Evolutionary conservation across 2,113 vertebrate species (phyloP).

Genomic region (Ceyx cyanopectus): DNA sequence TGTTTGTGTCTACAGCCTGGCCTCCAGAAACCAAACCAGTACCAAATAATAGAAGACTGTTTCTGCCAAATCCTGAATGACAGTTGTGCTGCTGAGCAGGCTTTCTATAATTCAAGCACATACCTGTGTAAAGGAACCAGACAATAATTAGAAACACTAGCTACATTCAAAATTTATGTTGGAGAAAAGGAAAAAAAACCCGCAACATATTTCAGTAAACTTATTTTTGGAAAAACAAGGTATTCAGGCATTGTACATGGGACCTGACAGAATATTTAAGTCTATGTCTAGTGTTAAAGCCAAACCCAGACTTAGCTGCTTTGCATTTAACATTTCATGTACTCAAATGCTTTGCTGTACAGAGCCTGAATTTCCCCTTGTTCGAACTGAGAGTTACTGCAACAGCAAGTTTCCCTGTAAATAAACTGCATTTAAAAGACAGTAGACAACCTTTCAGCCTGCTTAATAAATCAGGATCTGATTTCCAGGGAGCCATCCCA

Average conservation of each 20-base stretch:
- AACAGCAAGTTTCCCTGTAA: neutral
- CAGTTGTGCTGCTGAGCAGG: neutral
- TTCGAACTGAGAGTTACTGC: neutral
- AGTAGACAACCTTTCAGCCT: neutral
- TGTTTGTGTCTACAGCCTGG: constrained; percentile 59
- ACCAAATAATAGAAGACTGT: constrained; percentile 39
- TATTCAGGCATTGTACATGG: neutral
- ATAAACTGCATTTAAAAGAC: neutral
- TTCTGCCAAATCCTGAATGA: constrained; percentile 61
- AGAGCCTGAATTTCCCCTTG: neutral
- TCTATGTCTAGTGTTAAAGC: neutral
- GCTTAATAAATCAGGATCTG: neutral
- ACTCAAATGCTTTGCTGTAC: neutral
- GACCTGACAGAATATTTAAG: neutral
- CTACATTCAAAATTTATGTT: constrained; percentile 4
- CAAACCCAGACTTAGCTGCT: neutral
- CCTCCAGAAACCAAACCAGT: constrained; percentile 44
- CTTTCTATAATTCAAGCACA: constrained; percentile 16
- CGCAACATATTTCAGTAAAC: neutral
- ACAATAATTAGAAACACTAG: neutral
- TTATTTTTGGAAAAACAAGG: neutral
- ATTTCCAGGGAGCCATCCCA: neutral
- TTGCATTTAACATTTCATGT: neutral
- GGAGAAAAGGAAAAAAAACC: neutral
- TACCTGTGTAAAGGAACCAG: constrained; percentile 25